phyloP scores from a whole-genome alignment of 1,140 invertebrate genomes.

The Sycobia sp. region DNA sequence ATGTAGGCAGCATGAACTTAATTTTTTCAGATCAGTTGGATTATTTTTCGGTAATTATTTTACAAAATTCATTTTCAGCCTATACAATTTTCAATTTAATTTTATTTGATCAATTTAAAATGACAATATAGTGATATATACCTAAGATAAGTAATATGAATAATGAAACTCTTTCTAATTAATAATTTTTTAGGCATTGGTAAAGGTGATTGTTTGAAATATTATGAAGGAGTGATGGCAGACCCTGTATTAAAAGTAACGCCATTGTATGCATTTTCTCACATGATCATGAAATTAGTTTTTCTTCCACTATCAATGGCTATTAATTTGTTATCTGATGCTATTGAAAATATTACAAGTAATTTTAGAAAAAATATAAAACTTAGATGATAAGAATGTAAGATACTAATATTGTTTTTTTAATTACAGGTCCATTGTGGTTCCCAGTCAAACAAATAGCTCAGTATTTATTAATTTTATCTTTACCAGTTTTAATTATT shows the following conservation, averaged over 20 bases:
- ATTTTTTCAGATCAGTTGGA: constrained; percentile 4
- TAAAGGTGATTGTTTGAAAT: constrained; percentile 44
- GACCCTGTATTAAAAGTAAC: constrained; percentile 47
- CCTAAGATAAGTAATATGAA: no score
- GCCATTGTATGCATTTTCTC: constrained; percentile 43
- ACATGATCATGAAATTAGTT: constrained; percentile 40
- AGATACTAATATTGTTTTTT: background rate
- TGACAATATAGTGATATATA: no score
- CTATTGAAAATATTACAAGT: constrained; percentile 45
- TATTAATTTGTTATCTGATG: constrained; percentile 39
- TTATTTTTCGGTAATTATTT: constrained; percentile 16
- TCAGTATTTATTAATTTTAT: constrained; percentile 17
- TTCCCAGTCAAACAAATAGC: constrained; percentile 21
- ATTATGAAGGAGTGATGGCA: constrained; percentile 42
- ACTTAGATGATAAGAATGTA: background rate
- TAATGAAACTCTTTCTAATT: background rate
- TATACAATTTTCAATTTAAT: background rate
- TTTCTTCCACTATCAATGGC: constrained; percentile 38
- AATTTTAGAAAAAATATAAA: constrained; percentile 12
- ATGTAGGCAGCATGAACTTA: constrained; percentile 44
- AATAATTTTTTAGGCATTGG: background rate
- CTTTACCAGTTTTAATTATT: constrained; percentile 28
- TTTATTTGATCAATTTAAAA: background rate
- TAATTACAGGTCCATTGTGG: constrained; percentile 15
- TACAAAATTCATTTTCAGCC: constrained; percentile 1